Base-by-base conservation (phyloP, 2,888 invertebrate species). In the Thumatha senex region DNA sequence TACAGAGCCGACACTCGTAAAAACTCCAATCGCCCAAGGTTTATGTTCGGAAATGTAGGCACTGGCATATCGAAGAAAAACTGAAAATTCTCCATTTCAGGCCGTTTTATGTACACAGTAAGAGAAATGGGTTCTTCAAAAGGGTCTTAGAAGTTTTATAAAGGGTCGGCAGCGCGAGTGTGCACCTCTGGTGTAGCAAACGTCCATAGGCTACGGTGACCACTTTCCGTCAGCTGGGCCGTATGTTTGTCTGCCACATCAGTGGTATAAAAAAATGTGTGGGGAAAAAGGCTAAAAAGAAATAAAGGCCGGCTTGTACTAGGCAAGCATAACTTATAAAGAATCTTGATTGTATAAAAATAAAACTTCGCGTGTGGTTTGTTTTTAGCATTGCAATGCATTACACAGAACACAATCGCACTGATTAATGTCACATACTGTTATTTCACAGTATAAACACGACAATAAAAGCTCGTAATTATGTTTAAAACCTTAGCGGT, bases 1-100 rank as follows among this genome's bases (percentile, higher is more conserved):
- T 57, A 68, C 54, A 39, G n/a, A n/a, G 51, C 45, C 49, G 40
- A 40, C 61, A 58, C 66, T 73, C 77, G 71, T 78, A 77, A 78
- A 77, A 77, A 63, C 60, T 66, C 62, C 70, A 67, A 72, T 74
- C 62, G 66, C 45, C 53, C 36, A 53, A 56, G 53, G 57, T 58
- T 68, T 74, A 67, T 56, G 61, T 54, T 61, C 51, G 46, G 56
- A 36, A 55, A 63, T 47, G 54, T 55, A 51, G n/a, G 31, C 46
- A 31, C 48, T 36, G 52, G 31, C 58, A 48, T 59, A 62, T 58
- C 54, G 56, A 51, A 58, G 54, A 35, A 57, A 60, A 64, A 61
- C 54, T 47, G 52, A 50, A 57, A 52, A 33, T 43, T 58, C 52
- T 48, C 56, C 58, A 56, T 56, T 60, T 54, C 40, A 36, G 11